Percentiles rank a stretch among this genome's conserved stretches.
Conservation (phyloP, 2,113 vertebrate species). For the Talpa occidentalis region DNA sequence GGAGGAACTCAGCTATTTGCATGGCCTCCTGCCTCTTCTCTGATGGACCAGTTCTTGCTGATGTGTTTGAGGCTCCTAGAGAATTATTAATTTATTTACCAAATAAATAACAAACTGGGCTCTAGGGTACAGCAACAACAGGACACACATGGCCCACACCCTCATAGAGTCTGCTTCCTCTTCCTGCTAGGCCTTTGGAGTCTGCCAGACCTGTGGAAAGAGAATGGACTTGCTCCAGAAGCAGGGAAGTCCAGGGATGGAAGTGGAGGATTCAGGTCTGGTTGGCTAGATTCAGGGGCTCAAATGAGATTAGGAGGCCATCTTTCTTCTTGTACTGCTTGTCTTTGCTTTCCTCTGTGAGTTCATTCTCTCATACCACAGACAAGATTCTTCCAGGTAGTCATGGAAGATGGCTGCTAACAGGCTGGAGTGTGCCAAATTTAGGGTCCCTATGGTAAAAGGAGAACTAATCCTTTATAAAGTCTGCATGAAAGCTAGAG, state of each 20-base stretch:
- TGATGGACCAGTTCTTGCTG: background rate
- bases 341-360: background rate
- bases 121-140: background rate
- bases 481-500: background rate
- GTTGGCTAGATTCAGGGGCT: background rate
- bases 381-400: background rate
- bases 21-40: background rate
- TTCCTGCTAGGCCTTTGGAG: background rate
- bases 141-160: background rate
- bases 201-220: conserved; percentile 23
- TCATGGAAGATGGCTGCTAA: background rate
- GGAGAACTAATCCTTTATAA: background rate
- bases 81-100: background rate
- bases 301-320: background rate
- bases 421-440: background rate
- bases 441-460: background rate
- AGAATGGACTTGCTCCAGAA: background rate
- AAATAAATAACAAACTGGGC: conserved; percentile 5
- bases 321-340: background rate
- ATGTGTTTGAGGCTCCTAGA: background rate
- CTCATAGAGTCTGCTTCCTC: background rate
- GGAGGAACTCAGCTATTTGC: background rate
- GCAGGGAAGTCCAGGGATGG: background rate
- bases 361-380: background rate
- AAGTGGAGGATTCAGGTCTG: background rate